A percentile compares a stretch with the other conserved stretches of the same genome.
phyloP scores from a whole-genome alignment of 2,888 invertebrate species.

The Quadroppia sp. region DNA sequence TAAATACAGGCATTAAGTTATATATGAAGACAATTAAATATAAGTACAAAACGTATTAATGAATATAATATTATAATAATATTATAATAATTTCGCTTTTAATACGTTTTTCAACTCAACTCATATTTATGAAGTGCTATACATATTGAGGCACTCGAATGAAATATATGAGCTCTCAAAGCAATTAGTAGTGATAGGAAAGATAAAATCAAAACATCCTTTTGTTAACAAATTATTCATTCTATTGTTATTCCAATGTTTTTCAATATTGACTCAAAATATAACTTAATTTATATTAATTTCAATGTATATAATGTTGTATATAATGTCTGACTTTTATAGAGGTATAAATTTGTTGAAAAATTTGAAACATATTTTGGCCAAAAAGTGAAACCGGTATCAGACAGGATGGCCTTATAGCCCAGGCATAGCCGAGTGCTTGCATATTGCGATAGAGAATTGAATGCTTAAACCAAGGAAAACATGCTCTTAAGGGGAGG shows the following conservation, averaged over 20 bases:
- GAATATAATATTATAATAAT: constrained; percentile 34
- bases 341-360: background rate
- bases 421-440: background rate
- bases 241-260: constrained; percentile 29
- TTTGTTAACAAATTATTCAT: constrained; percentile 27
- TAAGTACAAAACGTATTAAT: constrained; percentile 23
- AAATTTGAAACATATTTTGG: constrained; percentile 10
- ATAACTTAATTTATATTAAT: constrained; percentile 12
- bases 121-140: constrained; percentile 7
- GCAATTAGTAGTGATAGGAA: constrained; percentile 23
- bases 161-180: background rate
- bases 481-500: constrained; percentile 35
- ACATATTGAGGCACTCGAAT: background rate
- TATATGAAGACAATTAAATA: constrained; percentile 17
- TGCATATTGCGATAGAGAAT: constrained; percentile 14
- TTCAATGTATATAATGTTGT: background rate
- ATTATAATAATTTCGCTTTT: background rate
- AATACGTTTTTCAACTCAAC: background rate
- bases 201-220: constrained; percentile 15
- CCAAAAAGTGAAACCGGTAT: constrained; percentile 38
- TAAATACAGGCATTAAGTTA: constrained; percentile 9
- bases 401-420: constrained; percentile 35
- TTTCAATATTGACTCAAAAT: background rate
- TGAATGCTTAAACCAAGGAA: constrained; percentile 33
- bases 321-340: background rate